These are phyloP conservation scores for Stercorarius parasiticus DNA, from an alignment of 2,113 vertebrate species.

Conservation along the genomic window DNA sequence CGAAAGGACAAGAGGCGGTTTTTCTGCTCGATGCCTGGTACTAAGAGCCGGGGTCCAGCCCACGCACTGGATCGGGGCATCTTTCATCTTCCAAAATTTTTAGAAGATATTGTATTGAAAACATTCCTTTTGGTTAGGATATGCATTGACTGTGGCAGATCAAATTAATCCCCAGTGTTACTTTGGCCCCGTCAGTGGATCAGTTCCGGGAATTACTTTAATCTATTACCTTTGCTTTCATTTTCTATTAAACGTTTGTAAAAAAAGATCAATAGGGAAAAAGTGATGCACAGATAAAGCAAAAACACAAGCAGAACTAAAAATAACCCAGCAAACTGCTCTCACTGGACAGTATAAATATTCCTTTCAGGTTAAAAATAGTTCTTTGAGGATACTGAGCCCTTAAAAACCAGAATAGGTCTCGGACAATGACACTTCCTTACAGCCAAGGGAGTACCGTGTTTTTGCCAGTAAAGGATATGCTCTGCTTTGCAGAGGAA, in stretches of 20 bases:
- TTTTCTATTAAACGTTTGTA: background rate
- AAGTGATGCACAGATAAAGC: background rate
- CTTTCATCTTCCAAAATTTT: background rate
- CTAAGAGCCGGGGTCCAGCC: background rate
- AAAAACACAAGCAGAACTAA: constrained; percentile 18
- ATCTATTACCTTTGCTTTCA: background rate
- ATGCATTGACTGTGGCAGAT: background rate
- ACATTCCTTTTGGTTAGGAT: background rate
- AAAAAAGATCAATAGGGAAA: background rate
- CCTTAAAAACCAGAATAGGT: background rate
- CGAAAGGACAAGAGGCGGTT: background rate
- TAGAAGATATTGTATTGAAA: background rate
- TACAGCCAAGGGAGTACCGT: background rate
- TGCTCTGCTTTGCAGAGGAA: constrained; percentile 15
- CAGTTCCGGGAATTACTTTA: background rate
- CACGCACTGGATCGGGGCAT: background rate
- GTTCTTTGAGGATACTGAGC: constrained; percentile 45
- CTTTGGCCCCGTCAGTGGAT: background rate
- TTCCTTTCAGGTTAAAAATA: constrained; percentile 42
- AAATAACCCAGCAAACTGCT: background rate
- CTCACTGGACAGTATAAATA: constrained; percentile 55
- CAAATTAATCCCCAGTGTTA: background rate
- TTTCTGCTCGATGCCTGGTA: background rate
- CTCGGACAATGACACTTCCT: background rate
- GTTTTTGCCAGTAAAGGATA: constrained; percentile 55